phyloP scores from a whole-genome alignment of 1,140 invertebrate species.

The Atopsyche davidsoni region DNA sequence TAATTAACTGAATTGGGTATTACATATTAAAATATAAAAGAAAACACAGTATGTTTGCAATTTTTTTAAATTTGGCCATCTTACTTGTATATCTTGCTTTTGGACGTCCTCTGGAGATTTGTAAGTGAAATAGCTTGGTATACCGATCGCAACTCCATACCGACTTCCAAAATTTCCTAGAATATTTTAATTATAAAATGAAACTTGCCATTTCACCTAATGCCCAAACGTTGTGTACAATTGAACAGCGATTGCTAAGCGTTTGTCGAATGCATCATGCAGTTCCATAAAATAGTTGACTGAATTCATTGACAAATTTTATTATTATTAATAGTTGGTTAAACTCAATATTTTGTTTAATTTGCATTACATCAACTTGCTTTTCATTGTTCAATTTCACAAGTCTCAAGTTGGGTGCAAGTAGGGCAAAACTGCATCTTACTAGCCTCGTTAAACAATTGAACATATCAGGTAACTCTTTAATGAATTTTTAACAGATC shows the following conservation, averaged over 20 bases:
- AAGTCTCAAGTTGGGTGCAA: too few relatives aligned
- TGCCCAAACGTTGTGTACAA: too few relatives aligned
- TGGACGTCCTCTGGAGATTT: conserved; percentile 42
- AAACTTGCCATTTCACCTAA: too few relatives aligned
- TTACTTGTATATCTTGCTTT: conserved; percentile 46
- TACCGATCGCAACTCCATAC: conserved; percentile 55
- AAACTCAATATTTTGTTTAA: background rate
- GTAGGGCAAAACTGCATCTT: too few relatives aligned
- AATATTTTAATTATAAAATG: conserved; percentile 3
- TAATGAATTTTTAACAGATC: too few relatives aligned
- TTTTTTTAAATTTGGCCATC: conserved; percentile 15
- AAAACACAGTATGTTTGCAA: conserved; percentile 18
- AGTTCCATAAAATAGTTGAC: background rate
- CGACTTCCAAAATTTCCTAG: conserved; percentile 33
- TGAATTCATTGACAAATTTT: background rate
- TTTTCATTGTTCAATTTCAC: too few relatives aligned
- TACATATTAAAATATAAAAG: background rate
- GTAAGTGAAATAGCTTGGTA: conserved; percentile 59
- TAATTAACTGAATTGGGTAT: conserved; percentile 1
- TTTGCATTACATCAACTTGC: too few relatives aligned
- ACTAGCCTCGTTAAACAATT: too few relatives aligned
- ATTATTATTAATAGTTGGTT: background rate
- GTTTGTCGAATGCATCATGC: background rate
- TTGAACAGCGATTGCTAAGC: too few relatives aligned
- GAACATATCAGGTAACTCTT: too few relatives aligned